Evolutionary conservation across 1,140 invertebrate species (phyloP).

Genomic region (Scylla paramamosain): DNA sequence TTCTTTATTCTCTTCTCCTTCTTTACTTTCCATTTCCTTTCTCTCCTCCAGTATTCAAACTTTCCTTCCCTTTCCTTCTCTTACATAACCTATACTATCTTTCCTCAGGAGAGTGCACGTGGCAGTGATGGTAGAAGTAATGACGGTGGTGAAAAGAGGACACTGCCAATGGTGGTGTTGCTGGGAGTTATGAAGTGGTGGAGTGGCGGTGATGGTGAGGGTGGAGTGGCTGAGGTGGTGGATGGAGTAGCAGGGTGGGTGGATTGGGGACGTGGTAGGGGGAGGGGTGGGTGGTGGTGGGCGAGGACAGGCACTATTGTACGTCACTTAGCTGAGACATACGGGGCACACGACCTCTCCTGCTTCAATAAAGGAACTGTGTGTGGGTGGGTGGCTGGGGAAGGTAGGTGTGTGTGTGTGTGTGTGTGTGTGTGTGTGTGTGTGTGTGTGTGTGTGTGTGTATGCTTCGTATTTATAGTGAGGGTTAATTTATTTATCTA

Average conservation of each 20-base stretch:
- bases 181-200: background rate
- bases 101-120: background rate
- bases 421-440: no score
- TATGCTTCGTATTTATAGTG: background rate
- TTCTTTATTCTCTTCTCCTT: no score
- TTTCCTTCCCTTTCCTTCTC: no score
- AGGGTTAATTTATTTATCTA: background rate
- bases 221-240: background rate
- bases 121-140: background rate
- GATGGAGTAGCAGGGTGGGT: background rate
- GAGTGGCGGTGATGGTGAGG: background rate
- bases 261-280: background rate
- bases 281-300: background rate
- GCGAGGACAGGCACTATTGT: background rate
- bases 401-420: no score
- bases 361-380: slow-evolving; percentile 10
- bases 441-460: no score
- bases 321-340: background rate
- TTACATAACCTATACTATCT: no score
- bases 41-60: no score
- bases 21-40: no score
- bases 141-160: background rate
- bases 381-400: background rate
- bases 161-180: background rate
- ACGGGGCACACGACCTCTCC: background rate